Conservation (phyloP, 2,888 invertebrate species). For the Lysandra bellargus region DNA sequence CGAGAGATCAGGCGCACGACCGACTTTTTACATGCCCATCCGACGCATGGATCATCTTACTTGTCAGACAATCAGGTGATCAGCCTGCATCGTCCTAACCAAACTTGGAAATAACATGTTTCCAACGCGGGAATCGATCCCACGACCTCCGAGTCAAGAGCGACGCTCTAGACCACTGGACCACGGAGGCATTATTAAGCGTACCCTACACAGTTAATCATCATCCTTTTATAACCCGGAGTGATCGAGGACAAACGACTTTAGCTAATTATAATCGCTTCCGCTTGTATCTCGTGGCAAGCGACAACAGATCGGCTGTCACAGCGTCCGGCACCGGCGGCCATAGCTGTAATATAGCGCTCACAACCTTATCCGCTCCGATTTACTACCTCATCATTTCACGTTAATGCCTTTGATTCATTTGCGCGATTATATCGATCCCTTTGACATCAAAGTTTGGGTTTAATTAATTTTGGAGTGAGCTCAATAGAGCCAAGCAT, state of each 20-base stretch:
- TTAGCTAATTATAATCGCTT: background rate
- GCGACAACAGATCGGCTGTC: slow-evolving; percentile 57
- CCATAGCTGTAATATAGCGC: slow-evolving; percentile 54
- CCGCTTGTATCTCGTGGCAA: slow-evolving; percentile 33
- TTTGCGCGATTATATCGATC: slow-evolving; percentile 34
- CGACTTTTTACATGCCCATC: no score
- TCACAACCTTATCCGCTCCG: slow-evolving; percentile 51
- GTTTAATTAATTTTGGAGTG: background rate
- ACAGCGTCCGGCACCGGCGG: slow-evolving; percentile 48
- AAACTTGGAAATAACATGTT: no score
- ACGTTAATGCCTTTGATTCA: slow-evolving; percentile 40
- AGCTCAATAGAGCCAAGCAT: background rate
- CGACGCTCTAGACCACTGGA: no score
- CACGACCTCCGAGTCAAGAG: no score
- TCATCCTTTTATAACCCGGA: background rate
- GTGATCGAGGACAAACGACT: no score
- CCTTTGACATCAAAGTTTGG: background rate
- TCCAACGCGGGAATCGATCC: no score
- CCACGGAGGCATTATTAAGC: no score
- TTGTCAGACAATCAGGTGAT: no score
- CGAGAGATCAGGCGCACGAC: no score
- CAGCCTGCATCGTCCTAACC: no score
- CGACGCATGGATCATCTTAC: no score
- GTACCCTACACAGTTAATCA: no score
- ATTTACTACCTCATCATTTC: slow-evolving; percentile 56